Evolutionary conservation across 2,113 vertebrate species (phyloP).

Genomic region (Otolemur garnettii): DNA sequence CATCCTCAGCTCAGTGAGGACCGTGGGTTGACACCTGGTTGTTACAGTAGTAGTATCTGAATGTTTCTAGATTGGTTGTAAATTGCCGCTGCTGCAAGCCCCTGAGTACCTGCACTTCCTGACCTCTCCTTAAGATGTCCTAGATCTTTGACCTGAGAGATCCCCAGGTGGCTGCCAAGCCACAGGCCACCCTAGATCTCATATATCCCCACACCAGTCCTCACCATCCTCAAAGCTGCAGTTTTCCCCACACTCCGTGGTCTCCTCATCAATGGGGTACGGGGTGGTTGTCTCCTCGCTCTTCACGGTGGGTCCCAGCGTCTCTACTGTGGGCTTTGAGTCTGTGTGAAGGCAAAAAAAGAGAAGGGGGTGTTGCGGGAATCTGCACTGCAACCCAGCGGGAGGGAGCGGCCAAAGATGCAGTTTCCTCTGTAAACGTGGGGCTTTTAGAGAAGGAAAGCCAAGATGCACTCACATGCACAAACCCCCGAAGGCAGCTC

Average conservation of each 20-base stretch:
- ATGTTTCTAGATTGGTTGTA: not conserved
- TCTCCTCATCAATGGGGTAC: constrained; percentile 87
- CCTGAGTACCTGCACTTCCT: not conserved
- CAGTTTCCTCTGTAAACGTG: not conserved
- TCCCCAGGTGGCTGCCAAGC: not conserved
- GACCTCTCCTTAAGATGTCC: not conserved
- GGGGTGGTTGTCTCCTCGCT: constrained; percentile 91
- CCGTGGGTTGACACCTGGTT: not conserved
- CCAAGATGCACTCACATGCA: not conserved
- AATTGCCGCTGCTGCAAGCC: not conserved
- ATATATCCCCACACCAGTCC: not conserved
- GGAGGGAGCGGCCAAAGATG: not conserved
- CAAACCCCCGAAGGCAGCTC: not conserved
- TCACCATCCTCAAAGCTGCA: constrained; percentile 89
- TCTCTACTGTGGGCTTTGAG: constrained; percentile 92
- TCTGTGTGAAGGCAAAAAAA: constrained; percentile 86
- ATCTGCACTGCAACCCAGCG: not conserved
- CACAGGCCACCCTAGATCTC: not conserved
- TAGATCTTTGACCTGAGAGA: not conserved
- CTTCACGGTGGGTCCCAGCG: constrained; percentile 92
- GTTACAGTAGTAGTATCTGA: not conserved
- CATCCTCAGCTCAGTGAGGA: not conserved
- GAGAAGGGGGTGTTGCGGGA: not conserved
- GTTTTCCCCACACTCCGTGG: constrained; percentile 88
- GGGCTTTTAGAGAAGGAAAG: not conserved